phyloP scores from a whole-genome alignment of 2,888 invertebrate species.

The Strigamia maritima region DNA sequence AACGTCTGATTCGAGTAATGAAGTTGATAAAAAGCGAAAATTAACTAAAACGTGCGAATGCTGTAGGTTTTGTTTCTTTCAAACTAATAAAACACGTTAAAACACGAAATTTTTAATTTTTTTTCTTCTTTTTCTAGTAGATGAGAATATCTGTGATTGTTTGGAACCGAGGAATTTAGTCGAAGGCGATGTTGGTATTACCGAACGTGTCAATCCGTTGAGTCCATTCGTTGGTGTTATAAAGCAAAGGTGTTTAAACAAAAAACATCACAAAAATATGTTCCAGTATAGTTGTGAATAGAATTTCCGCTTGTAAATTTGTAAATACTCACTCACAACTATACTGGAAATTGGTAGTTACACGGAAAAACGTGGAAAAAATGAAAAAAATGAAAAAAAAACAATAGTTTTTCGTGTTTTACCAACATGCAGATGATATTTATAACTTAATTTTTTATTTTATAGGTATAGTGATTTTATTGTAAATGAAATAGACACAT shows the following conservation, averaged over 20 bases:
- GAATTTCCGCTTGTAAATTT: background rate
- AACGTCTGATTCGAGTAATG: background rate
- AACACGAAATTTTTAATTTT: background rate
- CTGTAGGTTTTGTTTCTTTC: background rate
- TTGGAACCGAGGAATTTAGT: background rate
- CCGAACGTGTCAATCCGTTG: background rate
- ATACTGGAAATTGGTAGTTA: background rate
- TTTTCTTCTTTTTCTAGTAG: background rate
- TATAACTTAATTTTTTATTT: too few species aligned
- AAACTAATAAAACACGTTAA: background rate
- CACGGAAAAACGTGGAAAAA: too few species aligned
- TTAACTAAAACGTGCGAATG: background rate
- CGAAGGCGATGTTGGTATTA: slow-evolving; percentile 9
- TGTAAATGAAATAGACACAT: slow-evolving; percentile 11
- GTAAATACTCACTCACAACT: background rate
- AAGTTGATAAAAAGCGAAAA: background rate
- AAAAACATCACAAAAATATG: background rate
- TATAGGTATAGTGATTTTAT: slow-evolving; percentile 13
- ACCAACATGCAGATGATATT: background rate
- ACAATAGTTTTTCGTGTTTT: background rate
- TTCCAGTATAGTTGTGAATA: background rate
- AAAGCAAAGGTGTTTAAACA: background rate
- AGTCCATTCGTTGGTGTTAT: background rate
- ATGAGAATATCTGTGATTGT: background rate
- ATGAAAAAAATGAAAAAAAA: too few species aligned